phyloP scores from a whole-genome alignment of 2,113 vertebrate species.

The Sapajus apella region DNA sequence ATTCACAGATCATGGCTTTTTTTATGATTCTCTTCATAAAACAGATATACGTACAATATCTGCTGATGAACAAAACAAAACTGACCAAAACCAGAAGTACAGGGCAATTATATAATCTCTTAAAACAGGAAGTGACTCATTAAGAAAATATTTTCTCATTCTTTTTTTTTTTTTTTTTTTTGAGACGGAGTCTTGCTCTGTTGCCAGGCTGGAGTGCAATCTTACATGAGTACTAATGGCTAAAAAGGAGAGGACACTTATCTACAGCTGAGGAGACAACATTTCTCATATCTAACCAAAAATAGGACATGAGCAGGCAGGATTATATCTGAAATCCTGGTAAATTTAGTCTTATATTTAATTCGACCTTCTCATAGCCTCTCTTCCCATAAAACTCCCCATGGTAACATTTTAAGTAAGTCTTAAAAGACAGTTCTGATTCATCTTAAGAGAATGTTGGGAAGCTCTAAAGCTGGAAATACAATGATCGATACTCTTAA shows the following conservation, averaged over 20 bases:
- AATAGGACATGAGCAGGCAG: background rate
- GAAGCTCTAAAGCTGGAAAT: background rate
- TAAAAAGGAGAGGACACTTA: background rate
- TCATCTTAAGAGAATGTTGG: slow-evolving; percentile 23
- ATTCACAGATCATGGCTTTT: background rate
- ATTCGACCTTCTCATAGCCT: slow-evolving; percentile 27
- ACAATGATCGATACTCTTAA: background rate
- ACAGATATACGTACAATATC: background rate
- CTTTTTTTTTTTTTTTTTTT: no score
- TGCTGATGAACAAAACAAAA: background rate
- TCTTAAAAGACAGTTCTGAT: slow-evolving; percentile 10
- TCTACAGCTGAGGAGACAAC: background rate
- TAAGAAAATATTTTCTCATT: background rate
- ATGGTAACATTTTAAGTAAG: background rate
- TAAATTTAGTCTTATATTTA: background rate
- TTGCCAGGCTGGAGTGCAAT: no score
- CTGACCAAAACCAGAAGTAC: background rate
- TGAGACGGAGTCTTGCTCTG: no score
- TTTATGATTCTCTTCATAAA: background rate
- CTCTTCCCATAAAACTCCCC: background rate
- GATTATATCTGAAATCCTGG: background rate
- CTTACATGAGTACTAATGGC: background rate
- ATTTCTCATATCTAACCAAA: slow-evolving; percentile 13
- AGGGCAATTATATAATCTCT: background rate
- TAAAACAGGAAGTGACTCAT: background rate